Conservation (phyloP, 37 sponge, comb jelly and placozoan species). For the Axinella damicornis region DNA sequence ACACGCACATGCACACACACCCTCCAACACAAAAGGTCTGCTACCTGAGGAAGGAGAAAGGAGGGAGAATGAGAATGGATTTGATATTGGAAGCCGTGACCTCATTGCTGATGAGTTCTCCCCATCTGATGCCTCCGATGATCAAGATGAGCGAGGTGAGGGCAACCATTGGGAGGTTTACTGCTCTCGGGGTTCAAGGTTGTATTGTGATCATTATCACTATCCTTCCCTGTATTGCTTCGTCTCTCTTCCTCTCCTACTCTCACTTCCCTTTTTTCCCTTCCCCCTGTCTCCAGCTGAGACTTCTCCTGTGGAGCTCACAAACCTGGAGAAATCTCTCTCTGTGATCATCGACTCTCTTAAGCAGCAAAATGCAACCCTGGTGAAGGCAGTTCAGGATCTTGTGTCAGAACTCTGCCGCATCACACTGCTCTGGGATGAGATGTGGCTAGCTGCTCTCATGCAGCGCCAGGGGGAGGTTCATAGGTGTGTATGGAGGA, state of each 20-base stretch:
- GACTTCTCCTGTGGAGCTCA: slow-evolving; percentile 54
- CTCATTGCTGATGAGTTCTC: slow-evolving; percentile 50
- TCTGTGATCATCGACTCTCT: slow-evolving; percentile 85
- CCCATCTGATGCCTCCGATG: slow-evolving; percentile 43
- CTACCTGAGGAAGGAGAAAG: neutral
- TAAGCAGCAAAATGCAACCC: slow-evolving; percentile 51
- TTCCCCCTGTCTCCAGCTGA: slow-evolving; percentile 26
- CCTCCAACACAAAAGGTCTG: neutral
- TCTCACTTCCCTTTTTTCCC: neutral
- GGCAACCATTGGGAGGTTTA: neutral
- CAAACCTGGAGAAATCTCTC: slow-evolving; percentile 81
- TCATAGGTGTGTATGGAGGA: slow-evolving; percentile 69
- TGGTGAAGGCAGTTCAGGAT: slow-evolving; percentile 84
- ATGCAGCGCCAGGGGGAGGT: slow-evolving; percentile 91
- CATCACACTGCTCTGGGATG: slow-evolving; percentile 94
- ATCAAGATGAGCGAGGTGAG: slow-evolving; percentile 10
- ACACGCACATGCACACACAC: neutral
- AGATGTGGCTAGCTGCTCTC: slow-evolving; percentile 94
- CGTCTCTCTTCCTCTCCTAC: too few relatives aligned
- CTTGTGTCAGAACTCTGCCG: slow-evolving; percentile 88
- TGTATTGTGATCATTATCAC: too few relatives aligned
- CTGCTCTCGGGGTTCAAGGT: too few relatives aligned
- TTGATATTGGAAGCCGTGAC: slow-evolving; percentile 63
- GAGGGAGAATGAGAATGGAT: slow-evolving; percentile 40
- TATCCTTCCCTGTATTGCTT: too few relatives aligned